Percentiles rank a stretch among this genome's conserved stretches.
Conservation (phyloP, 1,140 invertebrate species). For the Sweltsa coloradensis region DNA sequence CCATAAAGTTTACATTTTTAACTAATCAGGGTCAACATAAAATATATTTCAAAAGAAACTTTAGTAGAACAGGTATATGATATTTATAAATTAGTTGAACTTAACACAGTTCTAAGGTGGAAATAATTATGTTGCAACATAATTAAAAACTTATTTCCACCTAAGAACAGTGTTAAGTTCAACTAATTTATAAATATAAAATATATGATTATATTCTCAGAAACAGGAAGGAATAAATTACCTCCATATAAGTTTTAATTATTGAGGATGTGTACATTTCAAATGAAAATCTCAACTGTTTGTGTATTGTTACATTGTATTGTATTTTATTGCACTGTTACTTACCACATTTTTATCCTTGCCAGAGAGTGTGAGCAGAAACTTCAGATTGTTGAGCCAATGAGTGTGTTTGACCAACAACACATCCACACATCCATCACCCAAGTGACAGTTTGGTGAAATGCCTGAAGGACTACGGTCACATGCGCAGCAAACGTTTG, state of each 20-base stretch:
- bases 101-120: no score
- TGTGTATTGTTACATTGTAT: not conserved
- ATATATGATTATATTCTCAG: not conserved
- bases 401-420: constrained; percentile 64
- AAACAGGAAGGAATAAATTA: not conserved
- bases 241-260: not conserved
- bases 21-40: no score
- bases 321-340: no score
- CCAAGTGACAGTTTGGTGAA: constrained; percentile 65
- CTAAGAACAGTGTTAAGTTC: not conserved
- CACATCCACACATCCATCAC: constrained; percentile 69
- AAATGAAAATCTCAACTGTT: not conserved
- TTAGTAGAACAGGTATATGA: no score
- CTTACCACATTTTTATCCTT: constrained; percentile 44
- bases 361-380: constrained; percentile 47
- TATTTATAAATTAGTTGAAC: no score
- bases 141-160: no score
- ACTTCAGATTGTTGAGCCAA: constrained; percentile 56
- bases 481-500: constrained; percentile 70
- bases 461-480: constrained; percentile 60
- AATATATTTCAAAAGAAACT: no score
- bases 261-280: not conserved
- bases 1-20: no score
- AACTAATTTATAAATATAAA: not conserved
- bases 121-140: no score